These are phyloP conservation scores for Girardinichthys multiradiatus DNA, from an alignment of 2,113 vertebrate genomes.

Conservation along the genomic window DNA sequence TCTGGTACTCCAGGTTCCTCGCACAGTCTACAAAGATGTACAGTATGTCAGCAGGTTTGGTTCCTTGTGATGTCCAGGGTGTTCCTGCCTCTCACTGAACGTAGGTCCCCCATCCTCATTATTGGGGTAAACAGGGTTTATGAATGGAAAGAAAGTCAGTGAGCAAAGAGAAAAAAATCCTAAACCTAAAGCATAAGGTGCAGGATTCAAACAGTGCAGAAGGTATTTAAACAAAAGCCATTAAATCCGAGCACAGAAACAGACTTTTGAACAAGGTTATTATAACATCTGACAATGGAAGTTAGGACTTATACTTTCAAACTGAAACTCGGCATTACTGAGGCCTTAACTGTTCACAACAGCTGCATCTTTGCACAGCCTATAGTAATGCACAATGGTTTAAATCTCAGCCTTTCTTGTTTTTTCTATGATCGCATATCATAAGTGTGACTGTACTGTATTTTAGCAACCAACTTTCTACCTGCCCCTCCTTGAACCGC, in stretches of 20 bases:
- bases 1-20: too few species aligned
- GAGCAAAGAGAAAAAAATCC: neutral
- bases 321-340: neutral
- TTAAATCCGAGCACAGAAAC: too few species aligned
- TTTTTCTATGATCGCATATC: neutral
- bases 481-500: too few species aligned
- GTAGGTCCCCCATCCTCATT: neutral
- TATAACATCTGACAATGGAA: too few species aligned
- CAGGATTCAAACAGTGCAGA: neutral
- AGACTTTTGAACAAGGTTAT: neutral
- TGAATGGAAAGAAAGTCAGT: neutral
- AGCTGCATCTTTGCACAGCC: neutral
- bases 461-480: neutral
- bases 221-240: too few species aligned
- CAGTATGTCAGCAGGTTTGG: too few species aligned
- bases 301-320: too few species aligned
- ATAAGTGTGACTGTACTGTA: neutral
- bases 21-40: too few species aligned
- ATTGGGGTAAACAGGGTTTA: neutral
- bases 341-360: neutral
- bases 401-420: neutral
- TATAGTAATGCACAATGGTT: neutral
- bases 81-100: too few species aligned
- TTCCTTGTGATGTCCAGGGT: too few species aligned
- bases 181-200: neutral